These are phyloP conservation scores for Baryphthengus martii DNA, from an alignment of 2,113 vertebrate genomes.

Conservation along the genomic window DNA sequence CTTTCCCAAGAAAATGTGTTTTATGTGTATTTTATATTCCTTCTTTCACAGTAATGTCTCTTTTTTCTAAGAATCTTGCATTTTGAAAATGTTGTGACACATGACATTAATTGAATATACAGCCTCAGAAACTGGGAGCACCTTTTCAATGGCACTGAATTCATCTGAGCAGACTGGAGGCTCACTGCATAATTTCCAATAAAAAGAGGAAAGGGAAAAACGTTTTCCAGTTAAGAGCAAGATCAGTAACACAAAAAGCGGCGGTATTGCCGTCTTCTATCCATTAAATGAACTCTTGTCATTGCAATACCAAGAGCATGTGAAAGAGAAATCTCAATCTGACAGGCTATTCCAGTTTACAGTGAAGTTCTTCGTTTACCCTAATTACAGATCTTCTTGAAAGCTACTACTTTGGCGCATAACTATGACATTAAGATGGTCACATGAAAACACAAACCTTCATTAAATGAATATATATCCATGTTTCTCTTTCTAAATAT, in stretches of 20 bases:
- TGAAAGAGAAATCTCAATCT: neutral
- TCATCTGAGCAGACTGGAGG: neutral
- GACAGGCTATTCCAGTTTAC: neutral
- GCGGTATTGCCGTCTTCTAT: neutral
- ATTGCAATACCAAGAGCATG: neutral
- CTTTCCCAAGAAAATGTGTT: slow-evolving; percentile 13
- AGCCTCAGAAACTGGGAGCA: slow-evolving; percentile 42
- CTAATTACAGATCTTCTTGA: neutral
- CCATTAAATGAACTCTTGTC: neutral
- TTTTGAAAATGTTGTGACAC: slow-evolving; percentile 72
- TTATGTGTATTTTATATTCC: slow-evolving; percentile 51
- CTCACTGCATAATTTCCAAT: neutral
- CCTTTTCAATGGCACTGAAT: slow-evolving; percentile 45
- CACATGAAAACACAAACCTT: slow-evolving; percentile 38
- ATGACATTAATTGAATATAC: slow-evolving; percentile 64
- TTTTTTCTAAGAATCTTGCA: slow-evolving; percentile 60
- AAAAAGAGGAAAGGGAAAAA: neutral
- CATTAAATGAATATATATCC: neutral
- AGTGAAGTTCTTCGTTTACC: neutral
- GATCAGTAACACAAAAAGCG: neutral
- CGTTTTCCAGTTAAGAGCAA: neutral
- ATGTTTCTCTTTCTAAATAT: neutral
- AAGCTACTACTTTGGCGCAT: neutral
- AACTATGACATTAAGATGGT: neutral
- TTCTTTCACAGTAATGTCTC: slow-evolving; percentile 49